Base-by-base conservation (phyloP, 2,797 vertebrate species). In the Gobio occitaniae region DNA sequence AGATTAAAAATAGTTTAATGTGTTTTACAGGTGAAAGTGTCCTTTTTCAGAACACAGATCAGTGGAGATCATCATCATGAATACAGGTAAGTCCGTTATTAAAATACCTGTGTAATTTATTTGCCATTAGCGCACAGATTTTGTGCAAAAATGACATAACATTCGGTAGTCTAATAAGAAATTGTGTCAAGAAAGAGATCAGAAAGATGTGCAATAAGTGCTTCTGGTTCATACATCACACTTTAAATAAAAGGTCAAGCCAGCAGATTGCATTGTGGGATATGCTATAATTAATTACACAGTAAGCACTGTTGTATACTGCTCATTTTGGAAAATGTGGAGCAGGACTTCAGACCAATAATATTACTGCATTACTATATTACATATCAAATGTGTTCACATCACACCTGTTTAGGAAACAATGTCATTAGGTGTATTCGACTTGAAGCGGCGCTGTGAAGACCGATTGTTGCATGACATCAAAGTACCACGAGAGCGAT, bases 41-140 rank as follows among this genome's bases (percentile, higher is more conserved):
- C 92, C 89, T 93, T 90, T 92, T 95, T 93, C 93, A 90, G 91
- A 92, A 88, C 91, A 96, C 93, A 95, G 89, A 86, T 93, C 93
- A 95, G 94, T 95, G 91, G 91, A 92, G 89, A 91, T 90, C 90
- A 92, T 95, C 96, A 97, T 89, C 93, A 99, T 99, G 98, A 98
- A 99, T 92, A 97, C 97, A 98, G 96, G 98, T 99, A 97, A 88
- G 95, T 63, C 72, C 48, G 25, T 84, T 88, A 77, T 88, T 89
- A 87, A 75, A 54, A 54, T 54, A 38, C 19, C 7, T 54, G 11
- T 12, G 11, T 56, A 4, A 15, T n/a, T 56, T 56, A 2, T 38
- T 38, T 59, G 38, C 12, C 2, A 17, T 38, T 25, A 10, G 21
- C 13, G 13, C 74, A 61, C 2, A 44, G 4, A 44, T 41, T 44